Conservation (phyloP, 2,113 vertebrate genomes). For the Rhynchomys soricoides region DNA sequence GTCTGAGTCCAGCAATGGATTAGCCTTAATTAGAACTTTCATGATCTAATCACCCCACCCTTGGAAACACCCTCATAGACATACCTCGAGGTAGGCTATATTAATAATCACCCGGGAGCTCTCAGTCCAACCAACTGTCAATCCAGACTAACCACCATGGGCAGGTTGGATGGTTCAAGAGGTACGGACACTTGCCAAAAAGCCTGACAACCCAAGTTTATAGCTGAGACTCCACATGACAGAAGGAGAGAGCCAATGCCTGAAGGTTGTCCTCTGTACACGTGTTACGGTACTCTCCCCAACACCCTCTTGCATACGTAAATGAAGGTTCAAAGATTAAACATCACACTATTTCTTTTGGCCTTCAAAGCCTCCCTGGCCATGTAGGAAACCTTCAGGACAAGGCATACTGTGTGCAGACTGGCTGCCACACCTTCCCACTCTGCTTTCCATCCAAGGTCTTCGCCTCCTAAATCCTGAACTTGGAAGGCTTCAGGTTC, state of each 20-base stretch:
- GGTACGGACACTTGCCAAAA: not conserved
- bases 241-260: not conserved
- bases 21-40: not conserved
- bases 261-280: not conserved
- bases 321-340: not conserved
- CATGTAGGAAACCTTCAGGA: not conserved
- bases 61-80: not conserved
- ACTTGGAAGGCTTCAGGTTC: not conserved
- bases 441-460: not conserved
- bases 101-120: not conserved
- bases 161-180: not conserved
- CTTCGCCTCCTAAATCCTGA: not conserved
- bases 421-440: not conserved
- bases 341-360: not conserved
- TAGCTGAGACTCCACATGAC: not conserved
- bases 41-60: not conserved
- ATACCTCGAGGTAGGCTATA: not conserved
- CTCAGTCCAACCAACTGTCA: not conserved
- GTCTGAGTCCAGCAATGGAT: not conserved
- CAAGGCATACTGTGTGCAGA: not conserved
- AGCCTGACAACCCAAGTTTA: not conserved
- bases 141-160: not conserved
- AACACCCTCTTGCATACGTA: not conserved
- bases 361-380: not conserved
- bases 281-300: not conserved